Conservation (phyloP, 2,888 invertebrate genomes). For the Unio delphinus region DNA sequence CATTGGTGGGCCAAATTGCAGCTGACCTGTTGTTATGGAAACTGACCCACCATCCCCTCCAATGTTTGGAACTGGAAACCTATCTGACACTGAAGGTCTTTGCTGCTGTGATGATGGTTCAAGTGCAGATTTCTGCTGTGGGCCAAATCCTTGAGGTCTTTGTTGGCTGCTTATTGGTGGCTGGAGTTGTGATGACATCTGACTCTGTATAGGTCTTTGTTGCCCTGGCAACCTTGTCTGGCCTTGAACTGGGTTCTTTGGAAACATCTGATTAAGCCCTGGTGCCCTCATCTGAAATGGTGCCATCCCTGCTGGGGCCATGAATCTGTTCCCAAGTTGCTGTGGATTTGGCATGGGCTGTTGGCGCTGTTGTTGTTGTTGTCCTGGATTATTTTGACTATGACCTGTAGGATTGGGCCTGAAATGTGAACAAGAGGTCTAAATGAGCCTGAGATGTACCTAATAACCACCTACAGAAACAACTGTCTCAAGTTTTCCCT, state of each 20-base stretch:
- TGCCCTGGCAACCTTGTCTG: too few relatives aligned
- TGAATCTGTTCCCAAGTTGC: conserved; percentile 1
- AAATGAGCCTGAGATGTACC: too few relatives aligned
- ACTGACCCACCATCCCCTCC: too few relatives aligned
- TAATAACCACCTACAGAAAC: too few relatives aligned
- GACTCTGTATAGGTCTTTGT: conserved; percentile 1
- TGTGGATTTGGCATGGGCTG: conserved; percentile 10
- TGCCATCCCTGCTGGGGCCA: conserved; percentile 4
- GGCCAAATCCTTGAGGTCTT: conserved; percentile 4
- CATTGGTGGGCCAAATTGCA: too few relatives aligned
- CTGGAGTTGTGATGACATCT: conserved; percentile 9
- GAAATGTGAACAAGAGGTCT: too few relatives aligned
- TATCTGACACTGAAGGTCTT: too few relatives aligned
- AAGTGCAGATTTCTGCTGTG: too few relatives aligned
- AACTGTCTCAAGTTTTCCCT: too few relatives aligned
- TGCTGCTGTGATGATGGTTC: too few relatives aligned
- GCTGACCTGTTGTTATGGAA: too few relatives aligned
- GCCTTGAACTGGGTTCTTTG: neutral
- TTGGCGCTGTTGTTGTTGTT: conserved; percentile 16
- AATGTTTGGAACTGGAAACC: too few relatives aligned
- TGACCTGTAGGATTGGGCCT: neutral
- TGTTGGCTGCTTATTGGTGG: conserved; percentile 6
- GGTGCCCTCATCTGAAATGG: conserved; percentile 8
- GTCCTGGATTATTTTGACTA: conserved; percentile 9
- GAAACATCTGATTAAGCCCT: conserved; percentile 1